Base-by-base conservation (phyloP, 92 coral and sea anemone genomes). In the Hydrozoanthus gracilis region DNA sequence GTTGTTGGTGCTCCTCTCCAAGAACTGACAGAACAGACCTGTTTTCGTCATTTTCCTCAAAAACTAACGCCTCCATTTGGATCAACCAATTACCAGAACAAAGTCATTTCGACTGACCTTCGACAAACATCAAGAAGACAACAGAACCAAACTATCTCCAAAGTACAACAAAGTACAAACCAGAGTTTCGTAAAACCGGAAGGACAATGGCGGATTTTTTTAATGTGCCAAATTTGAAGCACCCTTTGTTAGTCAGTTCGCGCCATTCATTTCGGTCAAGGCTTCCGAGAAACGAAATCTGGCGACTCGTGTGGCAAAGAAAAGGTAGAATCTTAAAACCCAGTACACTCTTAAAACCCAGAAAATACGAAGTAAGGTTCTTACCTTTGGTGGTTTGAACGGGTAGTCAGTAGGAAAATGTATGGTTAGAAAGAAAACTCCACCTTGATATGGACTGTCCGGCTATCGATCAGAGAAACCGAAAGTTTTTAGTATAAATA, bases 401-500 rank as follows among this genome's bases (percentile, higher is more conserved):
- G 99, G 99, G 87, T 97, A 97, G 86, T 97, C 99, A 60, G 99
- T 97, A 50, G 99, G 99, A 87, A 97, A 97, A 65, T 97, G 99
- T 76, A 97, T 97, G 79, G 98, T 92, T 62, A 97, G 95, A 93
- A 97, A 97, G 87, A 97, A 97, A 35, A 97, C 99, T 71, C 99
- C 99, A 58, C 99, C 99, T 92, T 95, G 98, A 82, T 93, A 97
- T 11, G 99, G 99, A 85, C 98, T 97, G 50, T 97, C 99, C 82
- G 95, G 95, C 99, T 97, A 93, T 90, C 83, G 88, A 83, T 58
- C 44, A 82, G 88, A 79, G 78, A 68, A 90, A 70, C 48, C 87
- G 77, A 65, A 88, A 71, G 61, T 71, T 88, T 68, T 86, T 16
- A 79, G 39, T 71, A 50, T 15, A 8, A 79, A 51, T 7, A 82